Evolutionary conservation across 2,888 invertebrate species (phyloP).

Genomic region (Drosophila silvestris): DNA sequence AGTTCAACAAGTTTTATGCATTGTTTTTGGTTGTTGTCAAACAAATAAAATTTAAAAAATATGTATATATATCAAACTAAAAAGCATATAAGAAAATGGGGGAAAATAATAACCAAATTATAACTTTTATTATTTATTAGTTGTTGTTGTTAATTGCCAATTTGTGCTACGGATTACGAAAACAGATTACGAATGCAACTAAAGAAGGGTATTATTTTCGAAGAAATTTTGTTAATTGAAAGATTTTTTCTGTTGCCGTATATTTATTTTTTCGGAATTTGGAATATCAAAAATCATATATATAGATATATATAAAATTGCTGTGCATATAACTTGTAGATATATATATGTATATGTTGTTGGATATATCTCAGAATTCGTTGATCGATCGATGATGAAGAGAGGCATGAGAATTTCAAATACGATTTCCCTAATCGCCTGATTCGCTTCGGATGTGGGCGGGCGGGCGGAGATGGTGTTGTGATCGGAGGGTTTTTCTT

Average conservation of each 20-base stretch:
- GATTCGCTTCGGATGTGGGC: slow-evolving; percentile 38
- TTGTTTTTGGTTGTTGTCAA: slow-evolving; percentile 34
- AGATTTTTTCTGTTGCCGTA: slow-evolving; percentile 22
- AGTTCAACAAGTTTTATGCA: slow-evolving; percentile 26
- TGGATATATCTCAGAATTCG: slow-evolving; percentile 15
- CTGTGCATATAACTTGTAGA: slow-evolving; percentile 25
- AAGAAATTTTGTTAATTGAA: slow-evolving; percentile 10
- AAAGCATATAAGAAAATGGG: slow-evolving; percentile 25
- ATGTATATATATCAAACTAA: slow-evolving; percentile 8
- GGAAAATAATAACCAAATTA: slow-evolving; percentile 12
- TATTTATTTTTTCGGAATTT: slow-evolving; percentile 57
- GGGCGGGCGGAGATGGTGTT: slow-evolving; percentile 41
- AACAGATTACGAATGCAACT: slow-evolving; percentile 45
- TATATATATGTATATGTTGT: slow-evolving; percentile 10
- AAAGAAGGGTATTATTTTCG: slow-evolving; percentile 22
- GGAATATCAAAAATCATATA: slow-evolving; percentile 40
- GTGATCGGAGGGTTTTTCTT: slow-evolving; percentile 25
- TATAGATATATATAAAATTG: slow-evolving; percentile 16
- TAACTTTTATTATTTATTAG: slow-evolving; percentile 18
- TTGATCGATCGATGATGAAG: slow-evolving; percentile 43
- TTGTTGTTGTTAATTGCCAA: slow-evolving; percentile 68
- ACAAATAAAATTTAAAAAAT: slow-evolving; percentile 22
- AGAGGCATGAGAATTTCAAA: slow-evolving; percentile 30
- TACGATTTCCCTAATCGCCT: slow-evolving; percentile 82
- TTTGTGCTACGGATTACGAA: slow-evolving; percentile 66